Evolutionary conservation across 2,888 invertebrate genomes (phyloP), one percentile per base, ranked within the genome.

Genomic region (Sphaeridia pumilis): DNA sequence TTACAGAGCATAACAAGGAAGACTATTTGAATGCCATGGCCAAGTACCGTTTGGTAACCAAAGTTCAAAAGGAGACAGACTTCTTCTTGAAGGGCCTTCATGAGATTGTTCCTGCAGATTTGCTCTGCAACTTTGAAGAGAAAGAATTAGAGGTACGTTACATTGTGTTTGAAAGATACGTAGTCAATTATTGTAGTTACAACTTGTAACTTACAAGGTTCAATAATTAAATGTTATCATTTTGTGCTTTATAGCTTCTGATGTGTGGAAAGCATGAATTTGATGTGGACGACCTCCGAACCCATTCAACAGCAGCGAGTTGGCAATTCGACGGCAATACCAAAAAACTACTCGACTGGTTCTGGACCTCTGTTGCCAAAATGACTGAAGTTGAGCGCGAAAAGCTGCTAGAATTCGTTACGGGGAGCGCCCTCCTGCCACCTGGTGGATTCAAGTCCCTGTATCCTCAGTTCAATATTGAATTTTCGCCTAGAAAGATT

Each of bases 251-350:
- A n/a, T 72, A 89, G 89, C 74, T 93, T 64, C 73, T 93, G 52
- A 79, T 92, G 70, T 93, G 93, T 73, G 93, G 93, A 64, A 89
- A 89, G 61, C 89, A 88, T 43, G 87, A 89, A 70, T 88, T 90
- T 73, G 87, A 83, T 61, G 83, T 90, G 60, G 76, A 83, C 22
- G 92, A 93, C 73, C 85, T 93, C 73, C 84, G 87, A 66, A 79
- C 83, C 45, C 85, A 92, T 73, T 87, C 89, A 26, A 28, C 43
- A 34, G 38, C 46, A 28, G 44, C 46, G 21, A 56, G 34, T 46
- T 49, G 49, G 46, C 17, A 42, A 27, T 52, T 52, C 49, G 56
- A 56, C 31, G 26, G 49, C 26, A 46, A 49, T 46, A 12, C 43
- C 27, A 20, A 21, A 46, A 61, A 61, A 45, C 35, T 63, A 20